Base-by-base conservation (phyloP, 2,888 invertebrate genomes). In the Atethmia centrago region DNA sequence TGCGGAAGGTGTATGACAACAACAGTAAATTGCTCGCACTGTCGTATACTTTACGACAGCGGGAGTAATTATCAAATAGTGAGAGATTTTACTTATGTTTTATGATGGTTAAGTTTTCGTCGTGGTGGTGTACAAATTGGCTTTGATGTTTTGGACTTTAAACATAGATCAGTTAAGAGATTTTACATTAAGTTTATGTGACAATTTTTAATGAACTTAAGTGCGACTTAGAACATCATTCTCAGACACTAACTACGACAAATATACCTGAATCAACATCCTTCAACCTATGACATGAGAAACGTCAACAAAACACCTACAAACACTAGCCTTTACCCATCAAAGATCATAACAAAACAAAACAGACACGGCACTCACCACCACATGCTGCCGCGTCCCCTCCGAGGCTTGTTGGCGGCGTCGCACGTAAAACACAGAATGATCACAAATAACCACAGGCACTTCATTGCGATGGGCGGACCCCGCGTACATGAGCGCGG, bases 301-400 rank as follows among this genome's bases (percentile, higher is more conserved):
- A 73, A 82, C 55, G 83, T 82, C 83, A 82, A 82, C 58, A 69
- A 65, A 10, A 59, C 51, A 42, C 59, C 56, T 49, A 68, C 64
- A 55, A 55, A 28, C 40, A 42, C 71, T 31, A 47, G 66, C 31
- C 47, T 58, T 61, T 51, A 56, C 19, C 36, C 53, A 77, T 77
- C 73, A 84, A 79, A 72, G 76, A 84, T 68, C 55, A 81, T 51
- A 47, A 36, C 28, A 61, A 72, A 71, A 68, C 65, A 62, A 71
- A 75, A 77, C 73, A 83, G 82, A 87, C 51, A 66, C 25, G 81
- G 1, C 68, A 97, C 98, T 97, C 96, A 98, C 98, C 98, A 98
- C 98, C 98, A 98, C 98, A 98, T 98, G 89, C 98, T 98, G 93
- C 98, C 98, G 91, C 98, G 97, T 90, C 98, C 98, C 92, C 98